A percentile compares a stretch with the other conserved stretches of the same genome.
Evolutionary conservation across 2,113 vertebrate genomes (phyloP).

Genomic region (Hippocampus zosterae): DNA sequence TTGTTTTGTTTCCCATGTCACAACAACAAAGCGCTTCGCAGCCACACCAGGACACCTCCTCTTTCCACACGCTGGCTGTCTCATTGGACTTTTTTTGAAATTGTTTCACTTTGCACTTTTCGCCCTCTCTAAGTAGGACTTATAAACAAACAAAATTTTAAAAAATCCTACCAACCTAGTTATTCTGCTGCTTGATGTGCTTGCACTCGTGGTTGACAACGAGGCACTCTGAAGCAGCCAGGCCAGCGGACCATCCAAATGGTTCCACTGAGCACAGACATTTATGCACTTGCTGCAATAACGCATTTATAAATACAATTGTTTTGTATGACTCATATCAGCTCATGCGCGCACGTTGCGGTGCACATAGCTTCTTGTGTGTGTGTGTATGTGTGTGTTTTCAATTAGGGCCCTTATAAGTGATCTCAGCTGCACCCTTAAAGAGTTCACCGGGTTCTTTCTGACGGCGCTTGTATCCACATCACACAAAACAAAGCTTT

Average conservation of each 20-base stretch:
- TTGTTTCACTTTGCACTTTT: no score
- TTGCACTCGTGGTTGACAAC: not conserved
- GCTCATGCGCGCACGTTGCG: slow-evolving; percentile 23
- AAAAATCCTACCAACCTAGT: no score
- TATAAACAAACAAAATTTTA: no score
- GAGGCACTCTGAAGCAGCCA: not conserved
- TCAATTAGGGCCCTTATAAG: slow-evolving; percentile 42
- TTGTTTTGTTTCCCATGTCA: no score
- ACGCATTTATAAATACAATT: not conserved
- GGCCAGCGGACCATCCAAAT: not conserved
- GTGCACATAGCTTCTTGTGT: not conserved
- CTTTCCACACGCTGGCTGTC: no score
- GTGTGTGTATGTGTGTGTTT: slow-evolving; percentile 41
- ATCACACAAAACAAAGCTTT: slow-evolving; percentile 58
- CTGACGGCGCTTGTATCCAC: slow-evolving; percentile 47
- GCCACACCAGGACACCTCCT: no score
- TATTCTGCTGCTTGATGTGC: not conserved
- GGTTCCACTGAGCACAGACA: slow-evolving; percentile 5
- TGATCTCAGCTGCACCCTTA: slow-evolving; percentile 53
- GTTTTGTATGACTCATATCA: not conserved
- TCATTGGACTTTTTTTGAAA: no score
- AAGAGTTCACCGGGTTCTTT: slow-evolving; percentile 60
- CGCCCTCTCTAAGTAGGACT: no score
- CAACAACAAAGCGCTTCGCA: no score
- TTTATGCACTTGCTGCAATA: not conserved